Evolutionary conservation across 2,113 vertebrate species (phyloP), one percentile per base, ranked within the genome.

Genomic region (Sylvilagus bachmani): DNA sequence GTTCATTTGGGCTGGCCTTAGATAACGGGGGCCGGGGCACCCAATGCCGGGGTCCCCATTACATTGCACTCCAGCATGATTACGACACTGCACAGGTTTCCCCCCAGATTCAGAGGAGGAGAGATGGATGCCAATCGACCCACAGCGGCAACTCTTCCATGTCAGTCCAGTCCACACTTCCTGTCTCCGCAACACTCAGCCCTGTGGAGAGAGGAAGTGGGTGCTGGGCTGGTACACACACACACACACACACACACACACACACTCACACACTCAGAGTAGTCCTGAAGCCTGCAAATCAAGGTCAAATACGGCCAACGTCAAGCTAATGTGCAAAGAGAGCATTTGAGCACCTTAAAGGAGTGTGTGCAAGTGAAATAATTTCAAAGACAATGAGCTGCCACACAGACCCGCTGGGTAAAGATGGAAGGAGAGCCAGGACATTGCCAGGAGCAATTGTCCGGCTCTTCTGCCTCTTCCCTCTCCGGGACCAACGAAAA

Each of bases 221-320:
- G 27, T 21, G 4, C 27, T 49, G 51, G 2, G 3, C 64, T 79
- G 62, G 25, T 64, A 58, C 55, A 58, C 55, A 58, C 55, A 58
- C 55, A 58, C 55, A 58, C 55, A 58, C 55, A 58, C 55, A 58
- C 55, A 58, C 55, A 58, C 55, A 58, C 55, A 58, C 55, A 58
- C 55, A 58, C 55, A 58, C 55, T 21, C 55, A 58, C 55, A 58
- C 55, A 58, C 55, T 13, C 55, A 49, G 1, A 64, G 51, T 44
- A 44, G 44, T 78, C 27, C 80, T 64, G 75, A 86, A 49, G 38
- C 38, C 79, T 53, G 84, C 89, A 86, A 77, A 80, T 64, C 78
- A 79, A 86, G 22, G 21, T 27, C 58, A 71, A 66, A 71, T 22
- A n/a, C 2, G 53, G 44, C 69, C 36, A 29, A 82, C 70, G 64